Evolutionary conservation across 2,797 vertebrate species (phyloP).

Genomic region (Sebastolobus alascanus): DNA sequence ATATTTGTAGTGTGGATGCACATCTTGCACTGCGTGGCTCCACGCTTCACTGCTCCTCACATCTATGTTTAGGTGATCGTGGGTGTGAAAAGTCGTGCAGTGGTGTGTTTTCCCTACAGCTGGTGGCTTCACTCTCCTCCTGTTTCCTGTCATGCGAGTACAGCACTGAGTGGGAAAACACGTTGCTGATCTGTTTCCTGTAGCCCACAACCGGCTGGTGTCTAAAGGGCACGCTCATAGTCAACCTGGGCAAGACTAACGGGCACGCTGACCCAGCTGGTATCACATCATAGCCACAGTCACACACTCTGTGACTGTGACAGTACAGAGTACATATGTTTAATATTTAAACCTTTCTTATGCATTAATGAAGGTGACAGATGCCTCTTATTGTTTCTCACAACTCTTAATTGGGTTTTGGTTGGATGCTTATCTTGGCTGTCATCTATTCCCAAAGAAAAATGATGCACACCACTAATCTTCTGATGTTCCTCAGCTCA

Average conservation of each 20-base stretch:
- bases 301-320: neutral
- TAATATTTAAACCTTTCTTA: neutral
- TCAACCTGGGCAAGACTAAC: constrained; percentile 10
- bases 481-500: constrained; percentile 4
- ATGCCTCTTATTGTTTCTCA: constrained; percentile 10
- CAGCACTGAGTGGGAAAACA: constrained; percentile 18
- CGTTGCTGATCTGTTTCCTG: constrained; percentile 25
- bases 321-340: neutral
- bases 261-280: neutral
- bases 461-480: neutral
- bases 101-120: constrained; percentile 18
- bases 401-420: constrained; percentile 22
- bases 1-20: neutral
- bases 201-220: constrained; percentile 6
- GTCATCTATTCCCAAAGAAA: constrained; percentile 25
- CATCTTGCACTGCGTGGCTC: neutral
- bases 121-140: constrained; percentile 14
- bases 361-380: constrained; percentile 2
- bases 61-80: constrained; percentile 4
- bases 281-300: neutral
- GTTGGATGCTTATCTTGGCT: constrained; percentile 26
- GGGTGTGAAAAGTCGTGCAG: constrained; percentile 11
- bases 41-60: constrained; percentile 7
- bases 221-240: constrained; percentile 5
- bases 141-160: constrained; percentile 16